Evolutionary conservation across 37 sponge, comb jelly and placozoan species (phyloP), one percentile per base, ranked within the genome.

Genomic region (Beroe ovata): DNA sequence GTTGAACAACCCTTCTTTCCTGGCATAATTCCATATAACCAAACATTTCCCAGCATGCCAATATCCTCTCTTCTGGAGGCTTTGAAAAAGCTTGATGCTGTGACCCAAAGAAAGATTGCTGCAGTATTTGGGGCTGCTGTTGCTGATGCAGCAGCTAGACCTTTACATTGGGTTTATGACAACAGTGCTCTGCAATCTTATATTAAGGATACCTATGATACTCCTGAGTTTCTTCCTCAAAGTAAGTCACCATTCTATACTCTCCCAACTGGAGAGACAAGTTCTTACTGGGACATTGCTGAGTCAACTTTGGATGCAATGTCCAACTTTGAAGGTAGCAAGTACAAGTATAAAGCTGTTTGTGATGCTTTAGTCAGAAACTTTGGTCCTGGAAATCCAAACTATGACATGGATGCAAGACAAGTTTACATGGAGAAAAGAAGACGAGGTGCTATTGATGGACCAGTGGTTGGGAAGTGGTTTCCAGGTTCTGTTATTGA

Each of bases 231-330:
- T 33, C 30, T 66, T 30, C 69, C 69, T 11, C 29, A 66, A 32
- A 66, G 69, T 32, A 66, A 34, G 69, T 66, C 69, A 34, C 69
- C 69, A 34, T 66, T 66, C 36, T 66, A 66, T 30, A 66, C 69
- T 66, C 69, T 66, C 30, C 69, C 69, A 11, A 66, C 69, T 32
- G 69, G 69, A 2, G 69, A 66, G 34, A 66, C 69, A 32, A 66
- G 69, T 37, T 66, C 36, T 37, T 66, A 66, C 36, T 66, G 69
- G 69, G 69, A 66, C 34, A 66, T 32, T 19, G 69, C 69, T 34
- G 69, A 66, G 16, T 18, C 69, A 66, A 66, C 36, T 30, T 30
- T 66, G 16, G 69, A 66, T 66, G 69, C 69, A 34, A 26, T 66
- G 33, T 14, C 35, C 2, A 66, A 30, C 16, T 66, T 66, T 16